Evolutionary conservation across 2,797 vertebrate genomes (phyloP).

Genomic region (Helostoma temminkii): DNA sequence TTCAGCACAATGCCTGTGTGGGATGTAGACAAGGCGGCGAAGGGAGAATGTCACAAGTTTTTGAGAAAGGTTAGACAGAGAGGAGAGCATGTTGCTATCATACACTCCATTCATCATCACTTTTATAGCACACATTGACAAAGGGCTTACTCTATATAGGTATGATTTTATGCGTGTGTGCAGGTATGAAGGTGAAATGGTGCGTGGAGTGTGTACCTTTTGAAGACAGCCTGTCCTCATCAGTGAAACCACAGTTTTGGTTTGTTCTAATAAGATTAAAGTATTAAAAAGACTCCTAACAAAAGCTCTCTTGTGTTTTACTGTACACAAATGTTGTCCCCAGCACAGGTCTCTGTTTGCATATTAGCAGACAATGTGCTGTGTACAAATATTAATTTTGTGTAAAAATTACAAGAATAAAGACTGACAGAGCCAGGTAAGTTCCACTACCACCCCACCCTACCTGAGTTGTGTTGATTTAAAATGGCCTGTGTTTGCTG

Average conservation of each 20-base stretch:
- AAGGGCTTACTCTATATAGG: constrained; percentile 8
- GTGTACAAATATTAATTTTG: neutral
- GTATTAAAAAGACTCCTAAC: too few relatives aligned
- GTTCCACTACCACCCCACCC: too few relatives aligned
- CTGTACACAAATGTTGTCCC: too few relatives aligned
- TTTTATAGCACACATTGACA: constrained; percentile 23
- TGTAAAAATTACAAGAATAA: too few relatives aligned
- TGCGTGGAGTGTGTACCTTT: neutral
- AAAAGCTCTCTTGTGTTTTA: too few relatives aligned
- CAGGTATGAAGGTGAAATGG: neutral
- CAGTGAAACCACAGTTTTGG: neutral
- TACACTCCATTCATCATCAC: constrained; percentile 50
- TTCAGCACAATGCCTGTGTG: constrained; percentile 57
- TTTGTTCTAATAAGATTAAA: neutral
- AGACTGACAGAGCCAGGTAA: too few relatives aligned
- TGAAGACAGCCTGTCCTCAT: neutral
- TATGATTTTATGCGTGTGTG: neutral
- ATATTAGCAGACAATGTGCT: neutral
- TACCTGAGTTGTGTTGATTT: too few relatives aligned
- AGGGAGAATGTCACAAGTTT: constrained; percentile 64
- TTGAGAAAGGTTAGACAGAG: constrained; percentile 70
- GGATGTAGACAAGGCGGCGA: constrained; percentile 40
- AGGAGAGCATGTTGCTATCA: constrained; percentile 45
- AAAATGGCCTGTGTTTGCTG: too few relatives aligned
- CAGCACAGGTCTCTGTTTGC: too few relatives aligned